Percentiles rank a stretch among this genome's conserved stretches.
These are phyloP conservation scores for Mycalesis mineus DNA, from an alignment of 2,888 invertebrate species.

Conservation along the genomic window DNA sequence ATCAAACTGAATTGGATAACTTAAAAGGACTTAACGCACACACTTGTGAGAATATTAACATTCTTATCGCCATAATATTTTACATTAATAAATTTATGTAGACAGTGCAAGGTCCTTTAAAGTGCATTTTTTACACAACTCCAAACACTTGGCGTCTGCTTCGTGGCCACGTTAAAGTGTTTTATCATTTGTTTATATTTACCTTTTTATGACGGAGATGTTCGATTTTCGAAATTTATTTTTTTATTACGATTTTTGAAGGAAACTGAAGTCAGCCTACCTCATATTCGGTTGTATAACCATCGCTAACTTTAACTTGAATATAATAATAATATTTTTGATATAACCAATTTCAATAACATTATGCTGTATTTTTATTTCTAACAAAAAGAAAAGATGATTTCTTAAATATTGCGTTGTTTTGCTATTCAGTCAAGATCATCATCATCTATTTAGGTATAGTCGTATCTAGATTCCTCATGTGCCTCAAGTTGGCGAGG, in stretches of 20 bases:
- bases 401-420: neutral
- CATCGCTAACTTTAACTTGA: too few species aligned
- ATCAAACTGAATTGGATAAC: neutral
- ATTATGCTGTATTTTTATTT: too few species aligned
- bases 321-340: too few species aligned
- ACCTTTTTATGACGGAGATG: neutral
- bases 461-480: neutral
- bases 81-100: constrained; percentile 5
- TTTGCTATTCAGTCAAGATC: neutral
- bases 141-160: neutral
- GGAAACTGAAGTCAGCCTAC: too few species aligned
- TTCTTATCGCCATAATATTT: neutral
- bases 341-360: too few species aligned
- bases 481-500: neutral
- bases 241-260: neutral
- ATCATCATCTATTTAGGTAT: neutral
- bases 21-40: neutral
- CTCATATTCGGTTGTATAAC: too few species aligned
- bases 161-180: constrained; percentile 4
- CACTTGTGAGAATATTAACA: neutral
- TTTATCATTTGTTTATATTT: constrained; percentile 4
- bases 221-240: neutral
- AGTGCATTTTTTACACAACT: constrained; percentile 15
- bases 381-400: too few species aligned
- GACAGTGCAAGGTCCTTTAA: constrained; percentile 14